phyloP scores from a whole-genome alignment of 2,113 vertebrate species.

The Paratilapia polleni region DNA sequence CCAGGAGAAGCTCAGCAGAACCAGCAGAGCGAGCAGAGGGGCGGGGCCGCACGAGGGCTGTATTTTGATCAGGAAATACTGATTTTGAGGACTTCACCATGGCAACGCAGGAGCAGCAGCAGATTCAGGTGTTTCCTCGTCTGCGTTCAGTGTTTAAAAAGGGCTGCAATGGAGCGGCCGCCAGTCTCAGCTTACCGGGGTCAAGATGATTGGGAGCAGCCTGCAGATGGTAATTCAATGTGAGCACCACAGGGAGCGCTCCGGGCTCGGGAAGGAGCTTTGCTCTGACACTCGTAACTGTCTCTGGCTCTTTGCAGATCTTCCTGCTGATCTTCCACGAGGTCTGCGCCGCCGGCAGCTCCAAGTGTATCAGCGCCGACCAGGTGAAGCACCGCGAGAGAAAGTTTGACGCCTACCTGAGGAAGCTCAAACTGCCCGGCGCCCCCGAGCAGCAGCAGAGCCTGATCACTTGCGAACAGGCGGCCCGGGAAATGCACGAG shows the following conservation, averaged over 20 bases:
- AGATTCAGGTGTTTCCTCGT: accelerated
- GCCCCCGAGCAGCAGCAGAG: accelerated
- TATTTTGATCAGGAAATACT: accelerated
- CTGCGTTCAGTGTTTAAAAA: neutral
- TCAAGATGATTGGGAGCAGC: neutral
- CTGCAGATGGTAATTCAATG: neutral
- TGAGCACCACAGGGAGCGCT: neutral
- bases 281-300: neutral
- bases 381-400: accelerated
- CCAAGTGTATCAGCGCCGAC: neutral
- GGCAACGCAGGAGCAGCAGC: accelerated
- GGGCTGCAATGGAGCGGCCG: neutral
- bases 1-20: too few species aligned
- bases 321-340: neutral
- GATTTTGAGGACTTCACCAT: neutral
- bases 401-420: accelerated
- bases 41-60: accelerated
- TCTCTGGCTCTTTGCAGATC: neutral
- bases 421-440: accelerated
- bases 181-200: neutral
- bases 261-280: neutral
- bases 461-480: accelerated
- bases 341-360: accelerated
- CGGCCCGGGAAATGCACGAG: neutral
- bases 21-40: neutral